Conservation (phyloP, 1,140 invertebrate species). For the Harpegnathos saltator region DNA sequence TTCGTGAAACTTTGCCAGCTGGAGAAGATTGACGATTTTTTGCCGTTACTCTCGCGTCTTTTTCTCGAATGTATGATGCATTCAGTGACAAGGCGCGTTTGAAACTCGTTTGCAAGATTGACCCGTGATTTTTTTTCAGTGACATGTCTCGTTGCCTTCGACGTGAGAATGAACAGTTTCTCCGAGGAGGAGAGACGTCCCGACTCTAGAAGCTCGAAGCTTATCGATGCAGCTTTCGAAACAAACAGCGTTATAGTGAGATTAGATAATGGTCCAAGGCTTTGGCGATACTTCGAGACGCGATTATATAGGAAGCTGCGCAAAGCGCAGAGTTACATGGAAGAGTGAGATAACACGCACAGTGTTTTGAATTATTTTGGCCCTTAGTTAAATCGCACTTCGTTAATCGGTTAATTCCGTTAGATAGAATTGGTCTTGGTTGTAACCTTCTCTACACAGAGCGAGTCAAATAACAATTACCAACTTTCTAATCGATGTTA, state of each 20-base stretch:
- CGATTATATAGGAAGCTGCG: constrained; percentile 90
- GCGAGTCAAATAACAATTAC: no score
- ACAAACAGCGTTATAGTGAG: constrained; percentile 90
- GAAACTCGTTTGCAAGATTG: background rate
- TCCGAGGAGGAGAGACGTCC: constrained; percentile 86
- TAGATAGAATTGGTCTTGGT: no score
- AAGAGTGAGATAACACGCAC: constrained; percentile 88
- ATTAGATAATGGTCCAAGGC: constrained; percentile 91
- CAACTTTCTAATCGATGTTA: no score
- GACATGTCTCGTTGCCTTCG: constrained; percentile 90
- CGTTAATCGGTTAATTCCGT: constrained; percentile 8
- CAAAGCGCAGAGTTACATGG: constrained; percentile 90
- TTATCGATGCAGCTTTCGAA: constrained; percentile 90
- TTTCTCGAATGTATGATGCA: constrained; percentile 90
- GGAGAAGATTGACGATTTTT: constrained; percentile 87
- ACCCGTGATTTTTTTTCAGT: constrained; percentile 88
- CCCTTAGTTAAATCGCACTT: background rate
- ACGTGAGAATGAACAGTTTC: constrained; percentile 89
- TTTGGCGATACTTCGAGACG: constrained; percentile 91
- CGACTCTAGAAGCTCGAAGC: constrained; percentile 88
- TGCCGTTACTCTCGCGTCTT: constrained; percentile 90
- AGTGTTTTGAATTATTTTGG: background rate
- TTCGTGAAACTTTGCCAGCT: constrained; percentile 86
- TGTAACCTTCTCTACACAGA: no score
- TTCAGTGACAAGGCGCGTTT: no score